Base-by-base conservation (phyloP, 53 echinoderm and acorn worm species). In the Astropecten irregularis region DNA sequence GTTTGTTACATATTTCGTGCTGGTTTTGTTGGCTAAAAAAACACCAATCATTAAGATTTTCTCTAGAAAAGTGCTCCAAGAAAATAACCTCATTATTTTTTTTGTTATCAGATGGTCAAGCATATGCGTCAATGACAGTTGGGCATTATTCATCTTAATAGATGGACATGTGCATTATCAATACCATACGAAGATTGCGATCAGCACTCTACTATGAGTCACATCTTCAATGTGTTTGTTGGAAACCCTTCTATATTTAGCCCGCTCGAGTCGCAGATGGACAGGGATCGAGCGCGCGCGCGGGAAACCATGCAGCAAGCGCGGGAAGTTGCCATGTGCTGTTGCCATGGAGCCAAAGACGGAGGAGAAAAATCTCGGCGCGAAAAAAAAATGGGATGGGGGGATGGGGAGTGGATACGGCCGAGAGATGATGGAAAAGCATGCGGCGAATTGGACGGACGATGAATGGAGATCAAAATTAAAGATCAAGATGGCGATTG, bases 271-370 rank as follows among this genome's bases (percentile, higher is more conserved):
- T 71, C 51, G 71, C 71, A 71, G 71, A 47, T 52, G 48, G 51
- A 50, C 27, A 38, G 18, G 26, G 27, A 28, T 10, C 34, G 2
- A 34, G 16, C 50, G 10, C 34, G 52, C 33, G 20, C 51, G 51
- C 19, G 52, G 9, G 46, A 68, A 21, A 34, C 4, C 10, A 30
- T 71, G 52, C 49, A 50, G n/a, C n/a, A n/a, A n/a, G n/a, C n/a
- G n/a, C n/a, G n/a, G n/a, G n/a, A n/a, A n/a, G n/a, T n/a, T n/a
- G n/a, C n/a, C n/a, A n/a, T n/a, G n/a, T 27, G 28, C 49, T 52
- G 71, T 71, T 71, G 71, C 52, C 71, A 52, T 71, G 71, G 71
- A 71, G 71, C 51, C 53, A 50, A 71, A 52, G 35, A 19, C 36
- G 34, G 34, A 16, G 11, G 5, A 11, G 42, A 27, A 71, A 71